Base-by-base conservation (phyloP, 1,140 invertebrate genomes). In the Agraylea sexmaculata region DNA sequence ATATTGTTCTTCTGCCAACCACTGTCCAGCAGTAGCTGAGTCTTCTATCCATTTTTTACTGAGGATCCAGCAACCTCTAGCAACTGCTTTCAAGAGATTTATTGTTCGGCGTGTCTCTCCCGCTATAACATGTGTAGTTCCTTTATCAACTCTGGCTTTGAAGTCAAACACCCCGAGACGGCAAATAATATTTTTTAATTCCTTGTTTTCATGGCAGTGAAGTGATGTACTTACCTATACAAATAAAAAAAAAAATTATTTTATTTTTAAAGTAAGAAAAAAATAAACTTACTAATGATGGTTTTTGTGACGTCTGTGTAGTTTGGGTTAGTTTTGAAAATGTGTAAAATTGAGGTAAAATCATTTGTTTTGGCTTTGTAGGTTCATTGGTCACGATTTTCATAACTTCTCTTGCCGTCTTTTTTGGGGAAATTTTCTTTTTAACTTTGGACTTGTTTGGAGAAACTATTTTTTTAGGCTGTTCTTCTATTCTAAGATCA, bases 1-100 rank as follows among this genome's bases (percentile, higher is more conserved):
- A 54, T 58, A 71, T 19, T 57, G 46, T 40, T 67, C 61, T 51
- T 70, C 68, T 12, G 55, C 43, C 12, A 69, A 40, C 67, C 67
- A 71, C 42, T 56, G 51, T 2, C 53, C 58, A 20, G 43, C 49
- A 41, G 58, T 51, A 3, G 59, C 38, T 7, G 63, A 69, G 34
- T 57, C 50, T 19, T 51, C 47, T 2, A 67, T 29, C 69, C 69
- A 71, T 36, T 66, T 56, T 19, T 53, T 40, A 10, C 54, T 53
- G 13, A 71, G 22, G 30, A 71, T 59, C 68, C 68, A 70, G 49
- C 62, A 68, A 3, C 69, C 69, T 41, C 61, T 52, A 13, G 58
- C 56, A 3, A 70, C 51, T 1, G 58, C 69, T 45, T 59, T 60
- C 35, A 70, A 44, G 29, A 70, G 46, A 53, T 71, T 71, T 11